These are phyloP conservation scores for Trichosurus vulpecula DNA, from an alignment of 2,797 vertebrate genomes.

Conservation along the genomic window DNA sequence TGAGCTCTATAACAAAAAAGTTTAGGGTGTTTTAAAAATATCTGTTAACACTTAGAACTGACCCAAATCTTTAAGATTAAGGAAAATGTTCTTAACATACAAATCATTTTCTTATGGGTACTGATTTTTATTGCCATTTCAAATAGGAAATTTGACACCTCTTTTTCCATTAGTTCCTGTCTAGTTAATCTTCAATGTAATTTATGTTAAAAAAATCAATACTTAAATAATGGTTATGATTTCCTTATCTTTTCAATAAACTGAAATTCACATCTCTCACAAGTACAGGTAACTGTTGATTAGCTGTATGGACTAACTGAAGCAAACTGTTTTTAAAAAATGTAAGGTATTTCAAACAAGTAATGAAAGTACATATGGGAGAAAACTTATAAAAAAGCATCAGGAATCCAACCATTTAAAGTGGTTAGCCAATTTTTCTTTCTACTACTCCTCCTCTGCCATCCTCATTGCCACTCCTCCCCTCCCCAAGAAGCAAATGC, in stretches of 20 bases:
- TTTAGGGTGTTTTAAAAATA: conserved; percentile 46
- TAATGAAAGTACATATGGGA: conserved; percentile 31
- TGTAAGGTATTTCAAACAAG: background rate
- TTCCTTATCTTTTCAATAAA: background rate
- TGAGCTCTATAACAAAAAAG: conserved; percentile 56
- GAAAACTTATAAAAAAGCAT: conserved; percentile 32
- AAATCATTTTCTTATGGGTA: conserved; percentile 8
- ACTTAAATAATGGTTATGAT: conserved; percentile 29
- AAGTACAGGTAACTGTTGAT: background rate
- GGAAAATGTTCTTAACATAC: conserved; percentile 59
- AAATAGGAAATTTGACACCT: fast-evolving
- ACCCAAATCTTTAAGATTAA: conserved; percentile 23
- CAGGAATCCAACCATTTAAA: conserved; percentile 34
- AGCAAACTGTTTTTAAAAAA: background rate
- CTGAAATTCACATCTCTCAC: background rate
- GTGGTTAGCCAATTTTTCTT: conserved; percentile 38
- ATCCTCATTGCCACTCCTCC: background rate
- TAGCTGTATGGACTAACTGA: background rate
- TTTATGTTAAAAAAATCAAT: background rate
- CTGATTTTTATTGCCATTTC: conserved; percentile 7
- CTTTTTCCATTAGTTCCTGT: background rate
- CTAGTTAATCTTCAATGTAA: background rate
- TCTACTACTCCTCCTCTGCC: conserved; percentile 64
- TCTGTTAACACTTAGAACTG: conserved; percentile 60
- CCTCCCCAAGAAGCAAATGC: conserved; percentile 61